These are phyloP conservation scores for Callimorpha dominula DNA, from an alignment of 2,888 invertebrate genomes.

Conservation along the genomic window DNA sequence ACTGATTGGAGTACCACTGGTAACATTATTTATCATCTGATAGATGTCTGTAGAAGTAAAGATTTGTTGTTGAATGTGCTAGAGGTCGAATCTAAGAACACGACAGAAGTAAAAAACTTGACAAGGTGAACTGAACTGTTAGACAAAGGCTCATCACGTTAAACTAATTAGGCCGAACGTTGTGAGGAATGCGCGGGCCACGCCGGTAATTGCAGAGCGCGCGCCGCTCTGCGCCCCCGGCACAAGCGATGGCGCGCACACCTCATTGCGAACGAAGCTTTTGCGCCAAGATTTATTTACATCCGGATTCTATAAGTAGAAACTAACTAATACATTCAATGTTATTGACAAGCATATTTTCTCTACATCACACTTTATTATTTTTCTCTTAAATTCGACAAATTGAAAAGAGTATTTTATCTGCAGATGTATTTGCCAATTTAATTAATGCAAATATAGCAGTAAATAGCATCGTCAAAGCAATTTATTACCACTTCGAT, in stretches of 20 bases:
- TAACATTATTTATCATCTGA: not conserved
- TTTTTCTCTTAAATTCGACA: conserved; percentile 3
- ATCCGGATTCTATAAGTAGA: conserved; percentile 76
- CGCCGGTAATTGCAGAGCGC: conserved; percentile 73
- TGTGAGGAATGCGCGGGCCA: conserved; percentile 76
- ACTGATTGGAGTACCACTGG: not conserved
- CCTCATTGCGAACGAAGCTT: conserved; percentile 66
- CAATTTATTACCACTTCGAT: conserved; percentile 56
- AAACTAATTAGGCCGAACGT: conserved; percentile 77
- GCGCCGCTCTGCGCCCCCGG: conserved; percentile 58
- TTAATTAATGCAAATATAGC: conserved; percentile 58
- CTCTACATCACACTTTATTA: conserved; percentile 5
- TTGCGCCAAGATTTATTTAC: conserved; percentile 76
- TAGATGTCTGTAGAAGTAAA: not conserved
- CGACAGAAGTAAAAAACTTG: conserved; percentile 67
- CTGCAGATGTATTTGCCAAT: conserved; percentile 32
- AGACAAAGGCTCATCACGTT: conserved; percentile 83
- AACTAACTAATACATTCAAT: conserved; percentile 45
- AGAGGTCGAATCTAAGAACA: conserved; percentile 67
- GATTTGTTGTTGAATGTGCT: conserved; percentile 20
- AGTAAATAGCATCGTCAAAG: conserved; percentile 58
- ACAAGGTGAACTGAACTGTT: conserved; percentile 82
- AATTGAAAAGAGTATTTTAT: conserved; percentile 15
- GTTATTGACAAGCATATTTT: conserved; percentile 20
- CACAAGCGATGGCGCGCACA: conserved; percentile 39